Percentiles rank a stretch among this genome's conserved stretches.
Evolutionary conservation across 2,888 invertebrate genomes (phyloP).

Genomic region (Atethmia centrago): DNA sequence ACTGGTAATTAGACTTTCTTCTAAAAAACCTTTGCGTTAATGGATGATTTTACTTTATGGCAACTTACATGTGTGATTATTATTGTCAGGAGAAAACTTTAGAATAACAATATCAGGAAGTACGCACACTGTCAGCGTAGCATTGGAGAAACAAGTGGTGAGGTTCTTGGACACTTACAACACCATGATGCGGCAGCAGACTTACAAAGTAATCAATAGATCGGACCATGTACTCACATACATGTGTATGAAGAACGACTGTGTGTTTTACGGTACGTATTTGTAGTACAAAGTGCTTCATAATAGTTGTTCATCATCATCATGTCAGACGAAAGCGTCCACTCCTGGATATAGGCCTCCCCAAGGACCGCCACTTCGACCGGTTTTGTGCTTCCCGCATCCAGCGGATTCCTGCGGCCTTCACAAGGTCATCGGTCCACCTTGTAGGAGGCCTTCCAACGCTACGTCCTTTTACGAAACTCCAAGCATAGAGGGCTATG

Average conservation of each 20-base stretch:
- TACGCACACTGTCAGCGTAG: slow-evolving; percentile 86
- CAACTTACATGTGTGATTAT: slow-evolving; percentile 2
- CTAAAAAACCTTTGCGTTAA: background rate
- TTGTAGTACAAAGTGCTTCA: background rate
- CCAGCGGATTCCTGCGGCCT: no score
- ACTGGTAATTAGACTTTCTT: slow-evolving; percentile 75
- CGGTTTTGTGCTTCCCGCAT: no score
- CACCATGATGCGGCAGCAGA: slow-evolving; percentile 88
- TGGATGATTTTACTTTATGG: background rate
- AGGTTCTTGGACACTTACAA: slow-evolving; percentile 91
- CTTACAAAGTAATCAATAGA: slow-evolving; percentile 89
- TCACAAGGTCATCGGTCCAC: no score
- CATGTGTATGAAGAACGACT: slow-evolving; percentile 90
- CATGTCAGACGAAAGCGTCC: no score
- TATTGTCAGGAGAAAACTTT: slow-evolving; percentile 86
- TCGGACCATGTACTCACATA: slow-evolving; percentile 89
- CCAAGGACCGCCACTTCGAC: no score
- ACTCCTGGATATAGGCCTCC: no score
- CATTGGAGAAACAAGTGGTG: slow-evolving; percentile 87
- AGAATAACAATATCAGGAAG: slow-evolving; percentile 82
- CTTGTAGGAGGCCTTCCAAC: no score
- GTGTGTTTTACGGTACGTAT: slow-evolving; percentile 79
- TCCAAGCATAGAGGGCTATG: no score
- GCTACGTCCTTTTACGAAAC: no score
- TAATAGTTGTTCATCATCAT: no score